These are phyloP conservation scores for Ariolimax columbianus DNA, from an alignment of 2,888 invertebrate species.

Conservation along the genomic window DNA sequence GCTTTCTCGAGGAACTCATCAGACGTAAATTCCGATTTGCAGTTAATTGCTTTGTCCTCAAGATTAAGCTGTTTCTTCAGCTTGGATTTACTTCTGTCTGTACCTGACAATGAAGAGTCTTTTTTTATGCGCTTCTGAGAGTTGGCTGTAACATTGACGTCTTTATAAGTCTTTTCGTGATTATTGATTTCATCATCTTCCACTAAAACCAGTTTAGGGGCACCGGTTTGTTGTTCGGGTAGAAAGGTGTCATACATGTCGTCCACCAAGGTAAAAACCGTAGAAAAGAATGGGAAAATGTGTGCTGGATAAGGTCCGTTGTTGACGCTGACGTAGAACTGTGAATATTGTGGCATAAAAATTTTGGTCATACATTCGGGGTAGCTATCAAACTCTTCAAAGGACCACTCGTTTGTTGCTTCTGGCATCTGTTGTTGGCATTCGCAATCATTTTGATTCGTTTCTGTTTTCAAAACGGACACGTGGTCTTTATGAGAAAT, in stretches of 20 bases:
- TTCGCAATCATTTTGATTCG: not conserved
- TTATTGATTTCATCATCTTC: not conserved
- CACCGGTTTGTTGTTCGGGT: not conserved
- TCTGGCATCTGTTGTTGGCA: too few species aligned
- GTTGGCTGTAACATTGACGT: too few species aligned
- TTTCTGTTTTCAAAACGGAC: not conserved
- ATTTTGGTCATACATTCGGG: not conserved
- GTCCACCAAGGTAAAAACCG: conserved; percentile 9
- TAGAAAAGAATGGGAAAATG: conserved; percentile 8
- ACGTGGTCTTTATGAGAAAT: not conserved
- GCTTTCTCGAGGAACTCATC: too few species aligned
- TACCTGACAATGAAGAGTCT: too few species aligned
- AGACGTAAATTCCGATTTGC: not conserved
- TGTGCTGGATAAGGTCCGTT: not conserved
- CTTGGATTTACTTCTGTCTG: not conserved
- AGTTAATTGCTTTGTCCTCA: not conserved
- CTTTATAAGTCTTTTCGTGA: not conserved
- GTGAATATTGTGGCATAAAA: not conserved
- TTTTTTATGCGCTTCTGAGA: not conserved
- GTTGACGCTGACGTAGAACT: conserved; percentile 7
- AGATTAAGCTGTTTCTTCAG: not conserved
- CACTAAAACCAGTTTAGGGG: conserved; percentile 12
- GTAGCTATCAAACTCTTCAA: not conserved
- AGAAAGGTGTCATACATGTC: not conserved
- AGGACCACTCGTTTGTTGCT: too few species aligned